These are phyloP conservation scores for Hydrozoanthus tunicans DNA, from an alignment of 64 coral and sea anemone genomes.

Conservation along the genomic window DNA sequence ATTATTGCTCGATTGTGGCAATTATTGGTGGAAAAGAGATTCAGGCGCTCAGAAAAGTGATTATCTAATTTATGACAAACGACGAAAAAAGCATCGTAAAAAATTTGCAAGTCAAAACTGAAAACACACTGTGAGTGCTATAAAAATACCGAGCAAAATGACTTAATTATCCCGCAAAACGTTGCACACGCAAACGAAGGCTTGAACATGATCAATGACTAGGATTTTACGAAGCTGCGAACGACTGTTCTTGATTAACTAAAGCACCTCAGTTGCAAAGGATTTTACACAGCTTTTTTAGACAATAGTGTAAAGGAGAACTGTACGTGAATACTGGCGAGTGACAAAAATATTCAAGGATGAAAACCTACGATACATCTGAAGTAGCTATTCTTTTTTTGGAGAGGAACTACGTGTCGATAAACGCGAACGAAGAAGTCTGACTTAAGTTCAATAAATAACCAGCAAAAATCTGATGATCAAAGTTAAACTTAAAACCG, in stretches of 20 bases:
- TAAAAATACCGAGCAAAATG: conserved; percentile 9
- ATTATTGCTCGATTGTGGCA: not conserved
- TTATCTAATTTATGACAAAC: conserved; percentile 48
- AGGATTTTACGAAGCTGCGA: no score
- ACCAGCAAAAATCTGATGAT: not conserved
- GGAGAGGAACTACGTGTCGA: not conserved
- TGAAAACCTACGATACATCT: not conserved
- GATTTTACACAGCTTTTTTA: no score
- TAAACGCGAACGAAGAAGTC: not conserved
- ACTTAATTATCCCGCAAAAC: conserved; percentile 39
- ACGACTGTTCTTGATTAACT: no score
- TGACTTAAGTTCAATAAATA: not conserved
- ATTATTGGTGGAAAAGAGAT: conserved; percentile 16
- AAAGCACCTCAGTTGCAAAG: no score
- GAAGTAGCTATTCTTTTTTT: not conserved
- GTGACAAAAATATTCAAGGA: not conserved
- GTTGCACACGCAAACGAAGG: not conserved
- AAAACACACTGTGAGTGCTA: conserved; percentile 31
- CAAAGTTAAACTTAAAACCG: no score
- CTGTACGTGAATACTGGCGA: not conserved
- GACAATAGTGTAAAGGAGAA: no score
- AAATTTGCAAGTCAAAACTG: conserved; percentile 45
- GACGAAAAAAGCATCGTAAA: not conserved
- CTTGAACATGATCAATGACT: no score
- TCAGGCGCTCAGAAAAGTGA: not conserved